Percentiles rank a stretch among this genome's conserved stretches.
phyloP scores from a whole-genome alignment of 2,797 vertebrate species.

The Agapornis canus region DNA sequence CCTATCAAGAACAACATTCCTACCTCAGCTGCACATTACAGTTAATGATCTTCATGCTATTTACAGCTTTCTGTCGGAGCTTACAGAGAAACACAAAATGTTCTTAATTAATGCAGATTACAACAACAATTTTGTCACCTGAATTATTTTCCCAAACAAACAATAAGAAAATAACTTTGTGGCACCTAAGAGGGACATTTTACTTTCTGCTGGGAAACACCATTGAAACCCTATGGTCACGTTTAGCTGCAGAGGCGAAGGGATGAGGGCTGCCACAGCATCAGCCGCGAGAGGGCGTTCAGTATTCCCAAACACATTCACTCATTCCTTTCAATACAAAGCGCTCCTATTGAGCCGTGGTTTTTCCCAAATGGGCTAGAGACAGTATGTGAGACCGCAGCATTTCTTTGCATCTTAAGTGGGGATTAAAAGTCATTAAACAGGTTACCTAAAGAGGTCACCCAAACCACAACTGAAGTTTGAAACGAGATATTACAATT shows the following conservation, averaged over 20 bases:
- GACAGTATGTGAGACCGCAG: background rate
- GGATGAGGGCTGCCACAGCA: background rate
- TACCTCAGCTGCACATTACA: background rate
- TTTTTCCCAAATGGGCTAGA: background rate
- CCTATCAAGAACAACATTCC: background rate
- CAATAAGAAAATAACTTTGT: background rate
- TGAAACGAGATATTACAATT: background rate
- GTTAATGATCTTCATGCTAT: background rate
- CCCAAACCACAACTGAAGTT: background rate
- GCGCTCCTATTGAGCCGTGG: background rate
- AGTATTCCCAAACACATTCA: background rate
- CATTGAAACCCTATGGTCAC: accelerated
- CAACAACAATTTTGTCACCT: background rate
- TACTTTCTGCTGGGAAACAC: background rate
- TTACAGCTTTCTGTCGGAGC: background rate
- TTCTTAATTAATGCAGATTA: background rate
- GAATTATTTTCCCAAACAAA: background rate
- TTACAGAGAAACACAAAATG: background rate
- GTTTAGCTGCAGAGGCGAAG: background rate
- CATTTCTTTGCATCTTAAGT: background rate
- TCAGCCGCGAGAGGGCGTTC: accelerated
- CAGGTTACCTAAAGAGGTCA: background rate
- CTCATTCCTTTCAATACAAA: background rate
- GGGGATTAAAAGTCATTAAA: background rate
- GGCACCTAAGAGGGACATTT: background rate